Conservation (phyloP, 2,113 vertebrate species). For the Pelmatolapia mariae region DNA sequence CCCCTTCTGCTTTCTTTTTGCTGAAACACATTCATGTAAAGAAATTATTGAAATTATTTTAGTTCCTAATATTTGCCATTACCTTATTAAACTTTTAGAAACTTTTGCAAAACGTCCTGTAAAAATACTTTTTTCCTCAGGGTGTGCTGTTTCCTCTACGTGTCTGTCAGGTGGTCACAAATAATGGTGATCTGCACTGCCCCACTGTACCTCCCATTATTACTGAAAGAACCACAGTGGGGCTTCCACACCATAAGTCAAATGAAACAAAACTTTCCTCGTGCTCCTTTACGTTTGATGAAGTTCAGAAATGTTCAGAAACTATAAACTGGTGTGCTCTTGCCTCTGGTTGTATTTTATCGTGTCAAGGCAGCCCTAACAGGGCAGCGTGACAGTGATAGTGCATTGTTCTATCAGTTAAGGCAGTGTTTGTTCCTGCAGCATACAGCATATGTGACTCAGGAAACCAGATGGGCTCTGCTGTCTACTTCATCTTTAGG, state of each 20-base stretch:
- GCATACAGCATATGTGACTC: conserved; percentile 34
- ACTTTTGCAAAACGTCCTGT: background rate
- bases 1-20: conserved; percentile 31
- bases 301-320: background rate
- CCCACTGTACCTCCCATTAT: conserved; percentile 29
- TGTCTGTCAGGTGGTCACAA: conserved; percentile 69
- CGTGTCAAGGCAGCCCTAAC: background rate
- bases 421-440: conserved; percentile 16
- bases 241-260: conserved; percentile 17
- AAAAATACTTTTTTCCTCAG: background rate
- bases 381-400: background rate
- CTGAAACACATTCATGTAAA: background rate
- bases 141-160: background rate
- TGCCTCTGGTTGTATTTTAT: background rate
- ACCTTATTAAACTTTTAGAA: background rate
- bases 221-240: conserved; percentile 70
- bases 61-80: background rate
- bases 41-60: background rate
- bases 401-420: conserved; percentile 23
- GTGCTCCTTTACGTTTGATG: background rate
- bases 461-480: conserved; percentile 51
- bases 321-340: background rate
- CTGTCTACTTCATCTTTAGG: conserved; percentile 28
- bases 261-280: background rate
- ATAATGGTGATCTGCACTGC: conserved; percentile 75